These are phyloP conservation scores for Periplaneta americana DNA, from an alignment of 1,140 invertebrate genomes.

Conservation along the genomic window DNA sequence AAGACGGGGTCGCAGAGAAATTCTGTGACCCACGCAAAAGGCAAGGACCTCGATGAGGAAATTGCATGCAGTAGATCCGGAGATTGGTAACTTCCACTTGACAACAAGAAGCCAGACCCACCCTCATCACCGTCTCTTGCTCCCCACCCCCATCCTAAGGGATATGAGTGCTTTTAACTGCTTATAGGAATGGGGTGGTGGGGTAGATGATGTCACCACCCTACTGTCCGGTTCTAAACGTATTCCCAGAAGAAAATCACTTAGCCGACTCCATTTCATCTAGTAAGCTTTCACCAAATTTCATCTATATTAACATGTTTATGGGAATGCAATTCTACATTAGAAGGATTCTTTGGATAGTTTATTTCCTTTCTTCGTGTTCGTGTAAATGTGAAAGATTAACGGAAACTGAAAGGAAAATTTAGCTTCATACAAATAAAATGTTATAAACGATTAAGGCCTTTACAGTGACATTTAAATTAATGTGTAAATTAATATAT, in stretches of 20 bases:
- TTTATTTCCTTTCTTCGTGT: too few species aligned
- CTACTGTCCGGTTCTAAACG: not conserved
- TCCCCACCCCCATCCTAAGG: not conserved
- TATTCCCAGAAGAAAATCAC: not conserved
- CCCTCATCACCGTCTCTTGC: not conserved
- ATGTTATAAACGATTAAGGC: too few species aligned
- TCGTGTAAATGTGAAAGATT: too few species aligned
- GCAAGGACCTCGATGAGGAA: not conserved
- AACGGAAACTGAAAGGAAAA: too few species aligned
- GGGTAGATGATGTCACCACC: not conserved
- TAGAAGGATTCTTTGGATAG: not conserved
- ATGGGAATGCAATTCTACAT: not conserved
- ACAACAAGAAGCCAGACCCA: not conserved
- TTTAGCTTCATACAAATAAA: too few species aligned
- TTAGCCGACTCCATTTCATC: not conserved
- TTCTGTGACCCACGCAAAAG: not conserved
- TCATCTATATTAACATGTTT: not conserved
- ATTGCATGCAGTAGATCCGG: not conserved
- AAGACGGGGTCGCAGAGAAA: not conserved
- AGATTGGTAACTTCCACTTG: not conserved
- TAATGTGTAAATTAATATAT: too few species aligned
- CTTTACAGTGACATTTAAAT: too few species aligned
- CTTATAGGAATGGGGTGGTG: not conserved
- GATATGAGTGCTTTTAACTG: not conserved
- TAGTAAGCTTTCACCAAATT: not conserved